A percentile compares a stretch with the other conserved stretches of the same genome.
These are phyloP conservation scores for Lithophane ornitopus DNA, from an alignment of 2,888 invertebrate species.

Conservation along the genomic window DNA sequence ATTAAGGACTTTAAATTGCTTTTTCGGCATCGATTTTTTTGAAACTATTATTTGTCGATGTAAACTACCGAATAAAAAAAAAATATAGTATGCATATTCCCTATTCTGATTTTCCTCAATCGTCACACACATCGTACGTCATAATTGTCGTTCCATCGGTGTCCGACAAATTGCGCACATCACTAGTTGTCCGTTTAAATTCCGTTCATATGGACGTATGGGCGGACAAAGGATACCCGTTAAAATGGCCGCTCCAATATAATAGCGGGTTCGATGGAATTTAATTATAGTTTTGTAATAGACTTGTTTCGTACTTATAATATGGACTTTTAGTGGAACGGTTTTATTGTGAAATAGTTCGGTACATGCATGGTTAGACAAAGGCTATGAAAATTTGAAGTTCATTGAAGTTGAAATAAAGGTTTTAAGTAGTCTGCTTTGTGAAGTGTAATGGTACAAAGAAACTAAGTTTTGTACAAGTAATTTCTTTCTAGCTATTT, in stretches of 20 bases:
- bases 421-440: not conserved
- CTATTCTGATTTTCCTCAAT: not conserved
- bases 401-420: constrained; percentile 4
- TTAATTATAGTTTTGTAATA: constrained; percentile 51
- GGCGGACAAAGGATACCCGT: constrained; percentile 34
- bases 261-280: constrained; percentile 47
- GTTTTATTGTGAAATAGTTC: constrained; percentile 40
- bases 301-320: constrained; percentile 35
- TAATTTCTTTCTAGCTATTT: not conserved
- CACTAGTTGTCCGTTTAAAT: constrained; percentile 38
- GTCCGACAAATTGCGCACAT: constrained; percentile 30
- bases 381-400: not conserved
- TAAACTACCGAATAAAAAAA: too few relatives aligned
- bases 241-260: constrained; percentile 46
- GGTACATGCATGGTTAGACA: not conserved
- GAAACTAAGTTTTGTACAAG: not conserved
- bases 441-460: constrained; percentile 1
- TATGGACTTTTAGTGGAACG: constrained; percentile 15
- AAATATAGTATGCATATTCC: too few relatives aligned
- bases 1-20: too few relatives aligned
- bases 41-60: too few relatives aligned
- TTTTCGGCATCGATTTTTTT: too few relatives aligned
- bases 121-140: not conserved
- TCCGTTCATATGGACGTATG: constrained; percentile 23
- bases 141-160: constrained; percentile 29